A percentile compares a stretch with the other conserved stretches of the same genome.
Conservation (phyloP, 2,888 invertebrate genomes). For the Lasioglossum lativentre region DNA sequence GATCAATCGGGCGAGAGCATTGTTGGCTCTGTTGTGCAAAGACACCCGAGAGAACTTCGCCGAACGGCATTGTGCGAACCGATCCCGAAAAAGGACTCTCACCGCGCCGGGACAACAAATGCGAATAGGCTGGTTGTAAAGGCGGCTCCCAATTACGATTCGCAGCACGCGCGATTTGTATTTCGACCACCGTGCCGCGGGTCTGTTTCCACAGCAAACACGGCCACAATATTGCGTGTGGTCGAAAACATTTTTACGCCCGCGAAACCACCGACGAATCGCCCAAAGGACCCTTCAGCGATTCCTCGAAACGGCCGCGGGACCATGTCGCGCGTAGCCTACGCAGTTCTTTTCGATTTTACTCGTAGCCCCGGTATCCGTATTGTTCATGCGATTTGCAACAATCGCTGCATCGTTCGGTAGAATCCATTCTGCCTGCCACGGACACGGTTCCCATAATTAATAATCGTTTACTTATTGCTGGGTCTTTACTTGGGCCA, state of each 20-base stretch:
- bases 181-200: slow-evolving; percentile 47
- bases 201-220: slow-evolving; percentile 69
- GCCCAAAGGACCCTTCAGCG: slow-evolving; percentile 42
- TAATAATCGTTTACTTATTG: neutral
- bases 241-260: slow-evolving; percentile 61
- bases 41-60: neutral
- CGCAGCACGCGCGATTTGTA: slow-evolving; percentile 51
- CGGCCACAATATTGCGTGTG: slow-evolving; percentile 63
- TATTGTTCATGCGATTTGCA: slow-evolving; percentile 8
- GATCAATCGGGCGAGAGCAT: slow-evolving; percentile 30
- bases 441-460: slow-evolving; percentile 6
- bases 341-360: slow-evolving; percentile 38
- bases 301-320: slow-evolving; percentile 33
- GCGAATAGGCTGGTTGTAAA: neutral
- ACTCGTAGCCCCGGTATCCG: neutral
- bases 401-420: neutral
- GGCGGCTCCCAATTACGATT: slow-evolving; percentile 55
- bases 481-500: too few species aligned
- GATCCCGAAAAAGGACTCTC: slow-evolving; percentile 13
- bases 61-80: slow-evolving; percentile 31
- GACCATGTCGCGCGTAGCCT: slow-evolving; percentile 29
- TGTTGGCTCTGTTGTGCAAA: slow-evolving; percentile 5
- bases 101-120: slow-evolving; percentile 3
- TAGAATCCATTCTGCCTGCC: neutral
- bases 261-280: slow-evolving; percentile 43